Conservation (phyloP, 1,140 invertebrate species). For the Ladona fulva region DNA sequence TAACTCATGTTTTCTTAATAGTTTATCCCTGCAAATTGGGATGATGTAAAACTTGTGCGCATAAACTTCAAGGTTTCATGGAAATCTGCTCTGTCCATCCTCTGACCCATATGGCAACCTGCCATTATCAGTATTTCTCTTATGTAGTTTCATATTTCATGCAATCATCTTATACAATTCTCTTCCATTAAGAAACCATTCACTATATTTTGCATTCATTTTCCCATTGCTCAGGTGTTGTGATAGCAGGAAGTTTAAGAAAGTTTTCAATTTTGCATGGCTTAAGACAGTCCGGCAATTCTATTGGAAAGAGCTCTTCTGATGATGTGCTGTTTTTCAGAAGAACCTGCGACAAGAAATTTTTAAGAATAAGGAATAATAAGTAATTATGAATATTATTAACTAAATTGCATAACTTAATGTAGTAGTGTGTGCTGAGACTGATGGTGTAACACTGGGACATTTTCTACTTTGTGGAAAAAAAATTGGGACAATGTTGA, state of each 20-base stretch:
- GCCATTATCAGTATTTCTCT: too few species aligned
- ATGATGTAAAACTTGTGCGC: too few species aligned
- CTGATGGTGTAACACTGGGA: constrained; percentile 13
- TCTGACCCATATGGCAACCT: too few species aligned
- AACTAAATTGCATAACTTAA: constrained; percentile 11
- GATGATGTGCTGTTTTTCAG: constrained; percentile 30
- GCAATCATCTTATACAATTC: too few species aligned
- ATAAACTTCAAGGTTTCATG: too few species aligned
- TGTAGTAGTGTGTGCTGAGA: neutral
- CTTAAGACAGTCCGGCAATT: constrained; percentile 39
- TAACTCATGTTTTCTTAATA: too few species aligned
- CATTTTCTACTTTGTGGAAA: neutral
- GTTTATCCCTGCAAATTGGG: too few species aligned
- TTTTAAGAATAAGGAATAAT: constrained; percentile 35
- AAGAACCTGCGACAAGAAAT: constrained; percentile 26
- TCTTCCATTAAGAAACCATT: neutral
- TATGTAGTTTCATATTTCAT: too few species aligned
- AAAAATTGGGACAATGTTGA: too few species aligned
- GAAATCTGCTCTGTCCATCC: too few species aligned
- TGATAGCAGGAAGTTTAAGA: constrained; percentile 32
- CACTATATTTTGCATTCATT: constrained; percentile 35
- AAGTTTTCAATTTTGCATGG: constrained; percentile 40
- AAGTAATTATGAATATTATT: constrained; percentile 28
- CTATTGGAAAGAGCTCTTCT: constrained; percentile 24
- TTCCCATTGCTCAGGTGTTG: constrained; percentile 43